phyloP scores from a whole-genome alignment of 2,888 invertebrate genomes.

The Stenichneumon culpator region DNA sequence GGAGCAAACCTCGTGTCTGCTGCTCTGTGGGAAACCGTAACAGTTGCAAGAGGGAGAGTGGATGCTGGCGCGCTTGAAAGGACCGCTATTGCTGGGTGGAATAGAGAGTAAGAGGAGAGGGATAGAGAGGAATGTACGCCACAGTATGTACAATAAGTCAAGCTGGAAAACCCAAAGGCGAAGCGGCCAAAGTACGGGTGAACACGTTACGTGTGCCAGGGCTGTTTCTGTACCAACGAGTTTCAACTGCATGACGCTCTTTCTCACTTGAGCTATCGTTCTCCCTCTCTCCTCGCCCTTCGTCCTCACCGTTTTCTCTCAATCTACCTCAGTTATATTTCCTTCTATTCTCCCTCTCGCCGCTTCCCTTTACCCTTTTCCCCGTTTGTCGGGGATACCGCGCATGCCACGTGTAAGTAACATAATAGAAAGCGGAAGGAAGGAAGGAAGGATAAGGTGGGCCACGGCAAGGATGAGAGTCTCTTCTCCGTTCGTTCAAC shows the following conservation, averaged over 20 bases:
- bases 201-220: slow-evolving; percentile 34
- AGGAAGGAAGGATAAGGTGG: slow-evolving; percentile 71
- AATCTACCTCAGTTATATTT: slow-evolving; percentile 10
- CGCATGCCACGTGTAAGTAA: slow-evolving; percentile 72
- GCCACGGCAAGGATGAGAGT: slow-evolving; percentile 40
- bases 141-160: slow-evolving; percentile 48
- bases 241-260: slow-evolving; percentile 29
- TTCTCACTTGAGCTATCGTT: slow-evolving; percentile 26
- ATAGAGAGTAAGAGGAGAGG: slow-evolving; percentile 23
- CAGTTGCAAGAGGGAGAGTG: slow-evolving; percentile 22
- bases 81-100: slow-evolving; percentile 15
- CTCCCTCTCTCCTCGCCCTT: slow-evolving; percentile 9
- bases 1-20: not conserved
- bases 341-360: not conserved
- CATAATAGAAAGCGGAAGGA: slow-evolving; percentile 77
- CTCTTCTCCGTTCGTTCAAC: slow-evolving; percentile 38
- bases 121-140: slow-evolving; percentile 21
- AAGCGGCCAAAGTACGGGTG: slow-evolving; percentile 28
- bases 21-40: slow-evolving; percentile 36
- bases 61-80: slow-evolving; percentile 25
- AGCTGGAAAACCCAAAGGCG: slow-evolving; percentile 34
- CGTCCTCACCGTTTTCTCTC: slow-evolving; percentile 22
- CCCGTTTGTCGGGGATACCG: slow-evolving; percentile 46
- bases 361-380: slow-evolving; percentile 5
- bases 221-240: slow-evolving; percentile 38